A percentile compares a stretch with the other conserved stretches of the same genome.
These are phyloP conservation scores for Semnornis frantzii DNA, from an alignment of 2,113 vertebrate genomes.

Conservation along the genomic window DNA sequence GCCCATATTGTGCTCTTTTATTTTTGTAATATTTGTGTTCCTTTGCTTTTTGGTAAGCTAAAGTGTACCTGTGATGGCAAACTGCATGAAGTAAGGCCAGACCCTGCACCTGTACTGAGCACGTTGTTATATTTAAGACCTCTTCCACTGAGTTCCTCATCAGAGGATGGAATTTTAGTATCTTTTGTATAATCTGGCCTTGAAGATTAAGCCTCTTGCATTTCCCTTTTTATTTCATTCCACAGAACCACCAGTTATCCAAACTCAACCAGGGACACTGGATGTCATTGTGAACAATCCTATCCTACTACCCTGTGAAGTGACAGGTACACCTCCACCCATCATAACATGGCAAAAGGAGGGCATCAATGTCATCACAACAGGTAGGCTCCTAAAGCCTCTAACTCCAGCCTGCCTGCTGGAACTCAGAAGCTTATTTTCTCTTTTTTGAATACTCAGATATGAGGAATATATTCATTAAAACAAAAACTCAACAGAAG, in stretches of 20 bases:
- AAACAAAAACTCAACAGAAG: not conserved
- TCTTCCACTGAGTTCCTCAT: not conserved
- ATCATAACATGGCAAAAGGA: slow-evolving; percentile 96
- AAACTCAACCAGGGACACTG: slow-evolving; percentile 79
- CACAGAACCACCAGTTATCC: slow-evolving; percentile 88
- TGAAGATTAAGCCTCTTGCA: not conserved
- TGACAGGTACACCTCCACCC: slow-evolving; percentile 86
- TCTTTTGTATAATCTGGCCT: not conserved
- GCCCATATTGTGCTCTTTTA: not conserved
- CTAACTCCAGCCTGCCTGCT: not conserved
- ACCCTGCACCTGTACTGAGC: not conserved
- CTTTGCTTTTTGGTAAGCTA: not conserved
- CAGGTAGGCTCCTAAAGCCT: slow-evolving; percentile 75
- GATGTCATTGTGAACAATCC: slow-evolving; percentile 90
- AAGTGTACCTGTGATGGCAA: not conserved
- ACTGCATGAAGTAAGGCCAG: not conserved
- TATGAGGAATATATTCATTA: not conserved
- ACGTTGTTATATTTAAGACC: not conserved
- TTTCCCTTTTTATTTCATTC: not conserved
- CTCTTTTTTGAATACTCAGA: not conserved
- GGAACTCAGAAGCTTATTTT: not conserved
- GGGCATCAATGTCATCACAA: slow-evolving; percentile 85
- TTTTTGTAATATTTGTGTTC: not conserved
- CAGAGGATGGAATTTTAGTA: not conserved
- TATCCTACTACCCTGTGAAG: slow-evolving; percentile 87